phyloP scores from a whole-genome alignment of 1,140 invertebrate genomes.

The Polyergus mexicanus region DNA sequence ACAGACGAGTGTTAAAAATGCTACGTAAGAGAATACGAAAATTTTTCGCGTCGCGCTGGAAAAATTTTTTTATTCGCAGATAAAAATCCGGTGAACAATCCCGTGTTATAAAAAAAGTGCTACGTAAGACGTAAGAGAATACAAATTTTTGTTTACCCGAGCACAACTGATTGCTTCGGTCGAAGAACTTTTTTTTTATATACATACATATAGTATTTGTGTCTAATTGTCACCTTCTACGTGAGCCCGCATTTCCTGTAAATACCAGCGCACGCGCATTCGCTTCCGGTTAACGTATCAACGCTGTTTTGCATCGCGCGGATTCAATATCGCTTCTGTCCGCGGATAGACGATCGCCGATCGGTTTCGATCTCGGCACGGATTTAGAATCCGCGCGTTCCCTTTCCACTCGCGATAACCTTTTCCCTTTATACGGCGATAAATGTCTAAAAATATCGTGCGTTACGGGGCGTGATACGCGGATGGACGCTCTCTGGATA shows the following conservation, averaged over 20 bases:
- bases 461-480: conserved; percentile 35
- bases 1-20: background rate
- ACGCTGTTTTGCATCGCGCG: no score
- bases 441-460: conserved; percentile 53
- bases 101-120: background rate
- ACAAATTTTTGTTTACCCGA: background rate
- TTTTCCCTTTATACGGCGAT: conserved; percentile 6
- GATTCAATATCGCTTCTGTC: background rate
- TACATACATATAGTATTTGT: background rate
- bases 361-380: background rate
- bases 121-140: background rate
- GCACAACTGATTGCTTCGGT: no score
- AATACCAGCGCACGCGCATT: no score
- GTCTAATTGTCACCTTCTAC: background rate
- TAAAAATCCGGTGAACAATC: background rate
- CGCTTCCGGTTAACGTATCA: no score
- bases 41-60: no score
- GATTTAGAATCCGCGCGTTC: background rate
- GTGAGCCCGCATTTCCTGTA: background rate
- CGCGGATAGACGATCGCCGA: background rate
- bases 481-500: conserved; percentile 6
- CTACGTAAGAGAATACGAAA: conserved; percentile 13
- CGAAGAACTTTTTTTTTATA: no score
- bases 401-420: background rate
- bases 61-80: no score